Percentiles rank a stretch among this genome's conserved stretches.
Evolutionary conservation across 1,140 invertebrate genomes (phyloP).

Genomic region (Caenorhabditis remanei): DNA sequence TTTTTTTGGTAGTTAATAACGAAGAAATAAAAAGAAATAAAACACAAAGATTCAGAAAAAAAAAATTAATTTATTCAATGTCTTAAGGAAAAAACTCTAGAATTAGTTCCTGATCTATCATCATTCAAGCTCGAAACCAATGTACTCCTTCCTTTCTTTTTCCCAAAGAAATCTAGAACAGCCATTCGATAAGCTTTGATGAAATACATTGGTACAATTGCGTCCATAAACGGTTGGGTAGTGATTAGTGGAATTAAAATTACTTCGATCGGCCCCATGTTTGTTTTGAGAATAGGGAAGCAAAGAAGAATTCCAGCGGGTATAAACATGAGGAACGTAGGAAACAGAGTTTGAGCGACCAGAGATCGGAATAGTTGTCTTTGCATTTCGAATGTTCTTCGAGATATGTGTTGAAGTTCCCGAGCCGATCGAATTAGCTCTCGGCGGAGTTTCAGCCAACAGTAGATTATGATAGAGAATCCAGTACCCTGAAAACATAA

Average conservation of each 20-base stretch:
- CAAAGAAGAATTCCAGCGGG: slow-evolving; percentile 1
- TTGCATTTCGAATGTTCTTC: slow-evolving; percentile 7
- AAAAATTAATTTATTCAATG: too few species aligned
- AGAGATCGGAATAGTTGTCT: slow-evolving; percentile 12
- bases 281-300: neutral
- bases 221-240: slow-evolving; percentile 28
- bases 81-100: too few species aligned
- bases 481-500: neutral
- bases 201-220: slow-evolving; percentile 19
- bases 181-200: slow-evolving; percentile 7
- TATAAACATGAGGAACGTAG: slow-evolving; percentile 17
- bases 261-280: slow-evolving; percentile 14
- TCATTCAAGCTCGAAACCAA: too few species aligned
- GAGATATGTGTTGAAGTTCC: neutral
- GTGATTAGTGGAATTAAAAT: slow-evolving; percentile 19
- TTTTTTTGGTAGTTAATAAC: too few species aligned
- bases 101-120: too few species aligned
- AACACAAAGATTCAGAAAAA: too few species aligned
- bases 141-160: neutral
- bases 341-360: slow-evolving; percentile 3
- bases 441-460: neutral
- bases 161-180: neutral
- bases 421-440: neutral
- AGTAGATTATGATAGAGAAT: neutral
- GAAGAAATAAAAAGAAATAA: too few species aligned